Conservation (phyloP, 2,888 invertebrate species). For the Ophion ellenae region DNA sequence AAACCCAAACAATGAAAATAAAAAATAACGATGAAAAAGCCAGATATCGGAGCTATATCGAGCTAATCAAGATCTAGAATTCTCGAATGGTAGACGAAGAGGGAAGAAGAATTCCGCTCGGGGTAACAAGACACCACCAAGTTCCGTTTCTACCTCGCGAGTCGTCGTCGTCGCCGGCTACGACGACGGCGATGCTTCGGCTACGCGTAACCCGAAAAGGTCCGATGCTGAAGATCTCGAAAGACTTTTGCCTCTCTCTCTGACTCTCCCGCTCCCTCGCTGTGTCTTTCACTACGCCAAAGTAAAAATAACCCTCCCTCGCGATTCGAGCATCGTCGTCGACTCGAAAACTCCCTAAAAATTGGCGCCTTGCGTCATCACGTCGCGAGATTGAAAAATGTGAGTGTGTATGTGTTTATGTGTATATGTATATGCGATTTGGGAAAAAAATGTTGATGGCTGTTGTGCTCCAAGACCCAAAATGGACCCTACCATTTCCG, state of each 20-base stretch:
- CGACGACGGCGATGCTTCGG: conserved; percentile 71
- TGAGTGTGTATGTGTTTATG: background rate
- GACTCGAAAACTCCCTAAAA: conserved; percentile 49
- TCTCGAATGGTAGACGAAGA: background rate
- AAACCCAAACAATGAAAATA: background rate
- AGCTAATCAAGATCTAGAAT: background rate
- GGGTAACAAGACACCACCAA: conserved; percentile 75
- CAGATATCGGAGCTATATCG: background rate
- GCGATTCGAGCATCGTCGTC: conserved; percentile 62
- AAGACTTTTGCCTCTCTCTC: conserved; percentile 65
- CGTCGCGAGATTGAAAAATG: conserved; percentile 23
- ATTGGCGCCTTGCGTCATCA: conserved; percentile 59
- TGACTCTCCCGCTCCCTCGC: conserved; percentile 52
- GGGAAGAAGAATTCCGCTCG: conserved; percentile 30
- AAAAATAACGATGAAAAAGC: background rate
- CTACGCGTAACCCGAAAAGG: conserved; percentile 82
- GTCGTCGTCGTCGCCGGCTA: conserved; percentile 69
- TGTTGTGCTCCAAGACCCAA: background rate
- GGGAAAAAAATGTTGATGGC: background rate
- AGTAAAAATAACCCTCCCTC: conserved; percentile 81
- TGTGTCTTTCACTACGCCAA: conserved; percentile 67
- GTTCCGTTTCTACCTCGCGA: conserved; percentile 42
- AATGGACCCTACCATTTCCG: background rate
- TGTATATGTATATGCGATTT: background rate
- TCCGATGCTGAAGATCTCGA: conserved; percentile 71